Evolutionary conservation across 2,888 invertebrate genomes (phyloP).

Genomic region (Drosophila mercatorum): DNA sequence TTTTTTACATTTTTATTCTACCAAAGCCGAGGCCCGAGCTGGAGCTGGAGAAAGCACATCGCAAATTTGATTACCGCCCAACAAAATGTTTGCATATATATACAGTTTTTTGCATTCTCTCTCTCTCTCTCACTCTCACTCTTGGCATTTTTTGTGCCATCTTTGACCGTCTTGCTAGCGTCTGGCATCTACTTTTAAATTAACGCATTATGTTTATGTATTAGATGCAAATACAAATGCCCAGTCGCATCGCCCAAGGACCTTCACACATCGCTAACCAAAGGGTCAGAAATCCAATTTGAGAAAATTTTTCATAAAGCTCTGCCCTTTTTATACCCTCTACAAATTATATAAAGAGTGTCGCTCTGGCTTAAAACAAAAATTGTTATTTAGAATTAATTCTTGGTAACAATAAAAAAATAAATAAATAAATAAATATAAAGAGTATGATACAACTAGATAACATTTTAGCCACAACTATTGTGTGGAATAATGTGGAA

Average conservation of each 20-base stretch:
- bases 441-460: neutral
- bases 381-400: no score
- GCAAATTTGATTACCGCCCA: slow-evolving; percentile 78
- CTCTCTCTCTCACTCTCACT: neutral
- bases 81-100: slow-evolving; percentile 61
- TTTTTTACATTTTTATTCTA: slow-evolving; percentile 44
- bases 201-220: slow-evolving; percentile 81
- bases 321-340: slow-evolving; percentile 45
- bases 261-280: slow-evolving; percentile 80
- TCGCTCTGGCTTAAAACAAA: no score
- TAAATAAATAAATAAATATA: no score
- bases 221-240: slow-evolving; percentile 75
- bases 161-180: slow-evolving; percentile 37
- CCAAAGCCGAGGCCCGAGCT: slow-evolving; percentile 7
- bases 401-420: no score
- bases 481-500: no score
- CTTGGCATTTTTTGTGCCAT: slow-evolving; percentile 17
- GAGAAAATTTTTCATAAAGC: slow-evolving; percentile 53
- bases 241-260: slow-evolving; percentile 68
- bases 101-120: slow-evolving; percentile 14
- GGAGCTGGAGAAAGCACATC: slow-evolving; percentile 55
- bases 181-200: slow-evolving; percentile 70
- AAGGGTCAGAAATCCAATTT: slow-evolving; percentile 81
- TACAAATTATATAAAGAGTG: neutral
- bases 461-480: neutral